Conservation (phyloP, 2,113 vertebrate species). For the Sylvietta virens region DNA sequence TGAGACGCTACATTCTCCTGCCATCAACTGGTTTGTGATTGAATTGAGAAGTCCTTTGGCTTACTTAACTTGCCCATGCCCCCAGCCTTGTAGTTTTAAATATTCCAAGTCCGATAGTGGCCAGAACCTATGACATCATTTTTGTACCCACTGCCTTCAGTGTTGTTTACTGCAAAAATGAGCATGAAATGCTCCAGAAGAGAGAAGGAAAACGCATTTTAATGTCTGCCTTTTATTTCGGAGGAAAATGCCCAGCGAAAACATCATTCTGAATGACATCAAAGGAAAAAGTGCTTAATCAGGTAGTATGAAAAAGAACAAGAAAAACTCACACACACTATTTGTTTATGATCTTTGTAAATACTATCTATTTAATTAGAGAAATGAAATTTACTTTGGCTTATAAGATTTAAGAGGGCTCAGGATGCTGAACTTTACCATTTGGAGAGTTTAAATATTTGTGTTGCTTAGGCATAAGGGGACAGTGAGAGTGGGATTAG, state of each 20-base stretch:
- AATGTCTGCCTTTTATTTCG: not conserved
- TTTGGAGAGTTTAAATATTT: constrained; percentile 41
- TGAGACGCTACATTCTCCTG: not conserved
- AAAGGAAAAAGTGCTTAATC: not conserved
- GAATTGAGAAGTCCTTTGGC: not conserved
- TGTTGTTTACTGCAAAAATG: not conserved
- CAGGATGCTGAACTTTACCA: constrained; percentile 23
- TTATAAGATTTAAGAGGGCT: constrained; percentile 28
- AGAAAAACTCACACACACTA: not conserved
- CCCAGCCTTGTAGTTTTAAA: fast-evolving
- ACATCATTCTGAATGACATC: not conserved
- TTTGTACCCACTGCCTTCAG: not conserved
- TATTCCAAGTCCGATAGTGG: not conserved
- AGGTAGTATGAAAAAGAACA: not conserved
- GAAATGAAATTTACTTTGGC: constrained; percentile 33
- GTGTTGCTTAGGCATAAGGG: not conserved
- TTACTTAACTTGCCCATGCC: not conserved
- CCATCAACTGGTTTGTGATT: fast-evolving
- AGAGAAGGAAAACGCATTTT: not conserved
- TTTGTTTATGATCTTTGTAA: constrained; percentile 23
- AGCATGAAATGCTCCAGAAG: not conserved
- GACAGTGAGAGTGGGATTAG: not conserved
- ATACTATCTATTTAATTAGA: constrained; percentile 25
- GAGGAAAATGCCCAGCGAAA: not conserved
- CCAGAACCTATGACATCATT: not conserved